Conservation (phyloP, 2,888 invertebrate genomes). For the Omphaloscelis lunosa region DNA sequence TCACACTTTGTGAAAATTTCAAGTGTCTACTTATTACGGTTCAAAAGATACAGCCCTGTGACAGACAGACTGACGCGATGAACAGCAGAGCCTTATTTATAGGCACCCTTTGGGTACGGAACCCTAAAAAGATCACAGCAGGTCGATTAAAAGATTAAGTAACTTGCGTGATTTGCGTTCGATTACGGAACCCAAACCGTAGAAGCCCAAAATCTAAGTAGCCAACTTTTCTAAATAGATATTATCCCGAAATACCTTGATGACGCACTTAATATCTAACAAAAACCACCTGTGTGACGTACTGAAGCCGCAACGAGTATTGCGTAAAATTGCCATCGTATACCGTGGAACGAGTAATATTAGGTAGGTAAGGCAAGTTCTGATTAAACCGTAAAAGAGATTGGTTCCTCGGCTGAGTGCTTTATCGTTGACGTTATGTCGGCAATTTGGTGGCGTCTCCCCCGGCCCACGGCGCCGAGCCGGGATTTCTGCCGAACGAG, state of each 20-base stretch:
- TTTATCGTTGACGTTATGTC: conserved; percentile 87
- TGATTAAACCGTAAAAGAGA: conserved; percentile 90
- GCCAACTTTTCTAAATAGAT: conserved; percentile 14
- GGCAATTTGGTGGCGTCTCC: conserved; percentile 83
- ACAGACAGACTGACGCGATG: neutral
- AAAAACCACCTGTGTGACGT: conserved; percentile 66
- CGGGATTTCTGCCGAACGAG: conserved; percentile 69
- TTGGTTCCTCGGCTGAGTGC: conserved; percentile 87
- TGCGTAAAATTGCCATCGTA: conserved; percentile 77
- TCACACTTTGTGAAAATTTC: neutral
- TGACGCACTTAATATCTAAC: conserved; percentile 45
- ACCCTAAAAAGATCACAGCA: neutral
- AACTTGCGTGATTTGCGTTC: neutral
- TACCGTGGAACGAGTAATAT: conserved; percentile 72
- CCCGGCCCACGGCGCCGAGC: conserved; percentile 62
- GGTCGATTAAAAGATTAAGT: neutral
- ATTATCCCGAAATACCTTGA: conserved; percentile 23
- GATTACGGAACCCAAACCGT: neutral
- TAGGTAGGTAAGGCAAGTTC: conserved; percentile 82
- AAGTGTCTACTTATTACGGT: neutral
- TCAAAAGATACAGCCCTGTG: neutral
- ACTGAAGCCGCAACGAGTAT: conserved; percentile 65
- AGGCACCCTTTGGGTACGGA: neutral
- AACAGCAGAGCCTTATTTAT: neutral
- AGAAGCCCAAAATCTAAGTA: conserved; percentile 3